Evolutionary conservation across 2,797 vertebrate genomes (phyloP).

Genomic region (Intellagama lesueurii): DNA sequence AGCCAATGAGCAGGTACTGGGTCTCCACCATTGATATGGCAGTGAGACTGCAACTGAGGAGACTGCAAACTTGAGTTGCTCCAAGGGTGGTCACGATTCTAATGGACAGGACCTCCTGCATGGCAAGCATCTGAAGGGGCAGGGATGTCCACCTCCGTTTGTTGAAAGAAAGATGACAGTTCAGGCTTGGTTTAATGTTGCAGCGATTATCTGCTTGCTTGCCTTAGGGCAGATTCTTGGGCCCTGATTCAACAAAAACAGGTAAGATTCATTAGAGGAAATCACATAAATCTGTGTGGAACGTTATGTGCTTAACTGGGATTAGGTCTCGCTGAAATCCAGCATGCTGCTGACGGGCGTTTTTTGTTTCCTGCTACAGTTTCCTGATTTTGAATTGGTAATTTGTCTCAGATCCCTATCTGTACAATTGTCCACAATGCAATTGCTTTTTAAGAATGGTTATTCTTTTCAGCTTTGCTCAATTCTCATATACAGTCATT

Average conservation of each 20-base stretch:
- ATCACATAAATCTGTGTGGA: background rate
- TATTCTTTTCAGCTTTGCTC: background rate
- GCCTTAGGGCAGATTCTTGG: background rate
- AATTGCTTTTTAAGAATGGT: background rate
- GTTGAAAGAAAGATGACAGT: background rate
- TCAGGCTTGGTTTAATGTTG: background rate
- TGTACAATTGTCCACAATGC: background rate
- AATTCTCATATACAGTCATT: background rate
- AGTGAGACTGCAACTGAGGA: background rate
- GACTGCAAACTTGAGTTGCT: background rate
- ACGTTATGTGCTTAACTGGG: background rate
- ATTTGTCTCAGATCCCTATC: background rate
- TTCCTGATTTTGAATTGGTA: background rate
- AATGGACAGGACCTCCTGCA: background rate
- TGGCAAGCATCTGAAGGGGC: background rate
- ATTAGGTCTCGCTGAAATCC: background rate
- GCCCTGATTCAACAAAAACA: conserved; percentile 19
- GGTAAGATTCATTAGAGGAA: background rate
- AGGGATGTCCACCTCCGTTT: background rate
- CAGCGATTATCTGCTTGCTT: background rate
- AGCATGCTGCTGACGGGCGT: background rate
- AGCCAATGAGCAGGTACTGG: background rate
- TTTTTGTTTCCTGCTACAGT: background rate
- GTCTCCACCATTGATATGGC: background rate
- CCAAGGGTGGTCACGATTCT: background rate